A percentile compares a stretch with the other conserved stretches of the same genome.
Conservation (phyloP, 2,888 invertebrate genomes). For the Brassicogethes aeneus region DNA sequence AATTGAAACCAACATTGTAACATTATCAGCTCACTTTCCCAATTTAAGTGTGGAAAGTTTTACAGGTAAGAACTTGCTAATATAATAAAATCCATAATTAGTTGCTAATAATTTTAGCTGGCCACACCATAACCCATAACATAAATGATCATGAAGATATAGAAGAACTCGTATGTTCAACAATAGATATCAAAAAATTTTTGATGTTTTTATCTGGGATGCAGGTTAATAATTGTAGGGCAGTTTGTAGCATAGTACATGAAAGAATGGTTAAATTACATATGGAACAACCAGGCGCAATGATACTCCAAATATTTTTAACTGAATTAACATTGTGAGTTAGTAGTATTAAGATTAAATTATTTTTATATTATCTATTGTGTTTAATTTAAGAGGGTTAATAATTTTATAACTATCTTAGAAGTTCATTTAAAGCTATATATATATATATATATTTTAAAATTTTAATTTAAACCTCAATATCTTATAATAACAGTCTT, state of each 20-base stretch:
- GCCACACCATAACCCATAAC: conserved; percentile 17
- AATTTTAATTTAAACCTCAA: too few relatives aligned
- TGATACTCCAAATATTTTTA: conserved; percentile 73
- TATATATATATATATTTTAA: too few relatives aligned
- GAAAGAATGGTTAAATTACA: conserved; percentile 66
- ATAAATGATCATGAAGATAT: conserved; percentile 36
- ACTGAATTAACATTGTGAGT: conserved; percentile 50
- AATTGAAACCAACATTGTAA: conserved; percentile 72
- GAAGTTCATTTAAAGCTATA: too few relatives aligned
- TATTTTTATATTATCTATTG: too few relatives aligned
- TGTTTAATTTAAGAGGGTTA: too few relatives aligned
- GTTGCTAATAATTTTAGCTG: conserved; percentile 22
- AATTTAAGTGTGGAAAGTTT: conserved; percentile 58
- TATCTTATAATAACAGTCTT: too few relatives aligned
- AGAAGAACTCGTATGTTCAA: conserved; percentile 44
- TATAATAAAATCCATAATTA: conserved; percentile 3
- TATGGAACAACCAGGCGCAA: conserved; percentile 62
- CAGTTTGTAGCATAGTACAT: conserved; percentile 69
- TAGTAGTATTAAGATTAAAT: too few relatives aligned
- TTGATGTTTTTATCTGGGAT: conserved; percentile 72
- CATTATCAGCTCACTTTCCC: conserved; percentile 72
- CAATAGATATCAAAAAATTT: conserved; percentile 72
- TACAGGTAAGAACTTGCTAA: conserved; percentile 38
- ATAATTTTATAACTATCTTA: too few relatives aligned
- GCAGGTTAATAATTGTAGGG: conserved; percentile 61